Base-by-base conservation (phyloP, 2,888 invertebrate species). In the Aphodius granarius region DNA sequence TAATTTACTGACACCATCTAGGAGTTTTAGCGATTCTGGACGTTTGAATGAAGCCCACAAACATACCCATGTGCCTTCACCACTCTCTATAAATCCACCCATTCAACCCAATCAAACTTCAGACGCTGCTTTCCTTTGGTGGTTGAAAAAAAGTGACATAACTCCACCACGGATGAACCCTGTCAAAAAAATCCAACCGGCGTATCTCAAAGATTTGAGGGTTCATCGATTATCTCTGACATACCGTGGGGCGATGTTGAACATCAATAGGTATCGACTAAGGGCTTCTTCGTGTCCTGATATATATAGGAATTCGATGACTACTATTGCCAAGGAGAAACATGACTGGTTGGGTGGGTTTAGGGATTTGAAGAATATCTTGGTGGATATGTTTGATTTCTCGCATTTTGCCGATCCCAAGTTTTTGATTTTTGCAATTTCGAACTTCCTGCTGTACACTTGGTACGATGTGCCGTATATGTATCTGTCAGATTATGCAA, bases 401-500 rank as follows among this genome's bases (percentile, higher is more conserved):
- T 94, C 94, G 0, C 93, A 95, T 88, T 94, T 96, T 86, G 87
- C 89, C 72, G 94, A 95, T 86, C 90, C 90, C 19, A 91, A 89
- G 79, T 95, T 94, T 88, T 88, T 94, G 22, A 88, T 95, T 73
- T 97, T 97, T 88, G 93, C 95, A 20, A 85, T 97, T 18, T 96
- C 96, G 76, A 97, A 97, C 88, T 95, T 97, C 86, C 89, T 97
- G 19, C 89, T 97, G 79, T 97, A 97, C 89, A 93, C 95, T 83
- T 97, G 97, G 94, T 95, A 95, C 87, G 97, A 97, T 86, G 95
- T 97, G 75, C 96, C 97, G 1, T 97, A 97, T 86, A 94, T 97
- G 81, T 97, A 96, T 88, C 90, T 97, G 80, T 92, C 94, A 1
- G 97, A 97, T 85, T 92, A 92, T 85, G 95, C 94, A 9, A 90